These are phyloP conservation scores for Marisa cornuarietis DNA, from an alignment of 1,140 invertebrate species.

Conservation along the genomic window DNA sequence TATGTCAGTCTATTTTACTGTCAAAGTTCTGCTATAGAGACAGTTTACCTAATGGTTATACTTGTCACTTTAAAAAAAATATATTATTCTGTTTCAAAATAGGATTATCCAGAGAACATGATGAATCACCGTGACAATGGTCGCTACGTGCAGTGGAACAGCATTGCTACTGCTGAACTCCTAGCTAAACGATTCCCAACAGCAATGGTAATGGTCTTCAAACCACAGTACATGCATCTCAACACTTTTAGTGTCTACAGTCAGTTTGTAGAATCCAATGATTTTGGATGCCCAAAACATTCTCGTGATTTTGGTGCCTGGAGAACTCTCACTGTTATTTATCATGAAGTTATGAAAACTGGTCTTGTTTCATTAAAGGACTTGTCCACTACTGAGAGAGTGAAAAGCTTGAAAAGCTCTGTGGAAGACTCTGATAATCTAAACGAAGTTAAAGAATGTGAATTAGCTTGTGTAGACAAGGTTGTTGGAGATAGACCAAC, in stretches of 20 bases:
- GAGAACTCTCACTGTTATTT: conserved; percentile 69
- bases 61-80: conserved; percentile 9
- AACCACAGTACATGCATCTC: conserved; percentile 80
- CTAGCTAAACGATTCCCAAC: conserved; percentile 76
- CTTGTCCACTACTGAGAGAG: no score
- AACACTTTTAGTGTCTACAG: conserved; percentile 86
- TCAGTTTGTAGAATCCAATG: conserved; percentile 81
- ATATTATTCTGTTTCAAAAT: conserved; percentile 39
- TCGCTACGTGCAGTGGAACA: conserved; percentile 79
- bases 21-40: not conserved
- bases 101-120: conserved; percentile 86
- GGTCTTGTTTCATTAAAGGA: not conserved
- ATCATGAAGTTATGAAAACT: conserved; percentile 35
- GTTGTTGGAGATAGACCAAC: not conserved
- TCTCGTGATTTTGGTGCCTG: conserved; percentile 66
- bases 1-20: no score
- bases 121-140: conserved; percentile 77
- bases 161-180: conserved; percentile 77
- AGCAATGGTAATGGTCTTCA: conserved; percentile 79
- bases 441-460: not conserved
- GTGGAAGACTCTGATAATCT: no score
- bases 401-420: no score
- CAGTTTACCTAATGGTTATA: not conserved
- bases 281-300: conserved; percentile 74
- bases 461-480: not conserved